Base-by-base conservation (phyloP, 2,888 invertebrate genomes). In the Lymantria dispar region DNA sequence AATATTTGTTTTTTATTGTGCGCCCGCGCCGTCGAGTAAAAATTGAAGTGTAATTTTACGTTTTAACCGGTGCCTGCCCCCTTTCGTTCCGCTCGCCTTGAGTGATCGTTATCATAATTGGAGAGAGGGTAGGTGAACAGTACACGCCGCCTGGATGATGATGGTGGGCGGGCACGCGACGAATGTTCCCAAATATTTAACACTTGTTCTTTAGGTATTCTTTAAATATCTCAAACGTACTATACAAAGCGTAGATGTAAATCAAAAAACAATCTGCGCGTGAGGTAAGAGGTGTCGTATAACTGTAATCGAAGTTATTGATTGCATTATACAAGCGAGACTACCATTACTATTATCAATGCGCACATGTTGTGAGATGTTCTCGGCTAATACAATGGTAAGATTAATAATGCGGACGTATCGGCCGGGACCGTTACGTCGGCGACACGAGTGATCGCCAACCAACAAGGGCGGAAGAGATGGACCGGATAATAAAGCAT, bases 101-200 rank as follows among this genome's bases (percentile, higher is more conserved):
- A 88, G 86, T 89, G 90, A 90, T 90, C 83, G 87, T 90, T 91
- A 91, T 90, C 89, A 83, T 89, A 90, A 90, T 90, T 91, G 89
- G 87, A 78, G 83, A 78, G 86, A 87, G 89, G 88, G 89, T 89
- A 84, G 85, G 81, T 83, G 83, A 79, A 75, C 76, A 82, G 73
- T 74, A 74, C 69, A 74, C 76, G 78, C 80, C 78, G 82, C 78
- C 79, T 76, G 75, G 76, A 69, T 74, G 76, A 79, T 74, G 77
- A 61, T 74, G 68, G 75, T 85, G 81, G 87, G 86, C 83, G 87
- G 71, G 72, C 76, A 79, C 68, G 76, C 74, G 80, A 80, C 82
- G 76, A 72, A 70, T 74, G 62, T 65, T 66, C 64, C 58, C 56
- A 62, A 67, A 64, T 70, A 60, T 61, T 70, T 59, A 10, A 64